A percentile compares a stretch with the other conserved stretches of the same genome.
Conservation (phyloP, 2,888 invertebrate species). For the Phytoseiulus persimilis region DNA sequence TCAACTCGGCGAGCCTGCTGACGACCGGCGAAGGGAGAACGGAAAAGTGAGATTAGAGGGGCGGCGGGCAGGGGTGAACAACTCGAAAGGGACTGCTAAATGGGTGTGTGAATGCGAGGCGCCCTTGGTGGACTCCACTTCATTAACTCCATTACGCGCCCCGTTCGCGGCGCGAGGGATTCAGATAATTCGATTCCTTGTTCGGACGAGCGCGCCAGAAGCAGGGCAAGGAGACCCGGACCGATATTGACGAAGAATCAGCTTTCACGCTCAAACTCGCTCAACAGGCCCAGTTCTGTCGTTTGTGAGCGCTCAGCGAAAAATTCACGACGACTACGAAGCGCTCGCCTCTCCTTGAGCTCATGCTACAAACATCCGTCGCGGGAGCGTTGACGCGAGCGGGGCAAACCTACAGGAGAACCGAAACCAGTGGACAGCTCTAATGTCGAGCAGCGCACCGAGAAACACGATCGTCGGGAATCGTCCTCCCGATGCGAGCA, state of each 20-base stretch:
- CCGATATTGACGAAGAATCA: neutral
- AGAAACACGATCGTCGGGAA: too few species aligned
- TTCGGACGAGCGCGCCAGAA: neutral
- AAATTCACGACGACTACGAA: too few species aligned
- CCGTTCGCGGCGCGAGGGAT: neutral
- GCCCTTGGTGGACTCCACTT: constrained; percentile 29
- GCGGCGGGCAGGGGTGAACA: neutral
- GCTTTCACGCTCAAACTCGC: neutral
- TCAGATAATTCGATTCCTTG: neutral
- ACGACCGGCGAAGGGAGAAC: neutral
- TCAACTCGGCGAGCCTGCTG: too few species aligned
- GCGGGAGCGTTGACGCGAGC: too few species aligned
- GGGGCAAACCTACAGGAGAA: too few species aligned
- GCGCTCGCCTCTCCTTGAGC: too few species aligned
- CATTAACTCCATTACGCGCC: constrained; percentile 35
- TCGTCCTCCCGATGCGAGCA: neutral
- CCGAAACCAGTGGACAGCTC: too few species aligned
- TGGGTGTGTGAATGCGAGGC: constrained; percentile 29
- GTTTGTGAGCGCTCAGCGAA: too few species aligned
- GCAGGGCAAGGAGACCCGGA: neutral
- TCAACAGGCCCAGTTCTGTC: neutral
- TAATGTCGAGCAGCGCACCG: too few species aligned
- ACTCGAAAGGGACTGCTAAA: constrained; percentile 10
- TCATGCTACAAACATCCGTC: too few species aligned
- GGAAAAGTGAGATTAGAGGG: neutral